Base-by-base conservation (phyloP, 2,113 vertebrate species). In the Sceloporus undulatus region DNA sequence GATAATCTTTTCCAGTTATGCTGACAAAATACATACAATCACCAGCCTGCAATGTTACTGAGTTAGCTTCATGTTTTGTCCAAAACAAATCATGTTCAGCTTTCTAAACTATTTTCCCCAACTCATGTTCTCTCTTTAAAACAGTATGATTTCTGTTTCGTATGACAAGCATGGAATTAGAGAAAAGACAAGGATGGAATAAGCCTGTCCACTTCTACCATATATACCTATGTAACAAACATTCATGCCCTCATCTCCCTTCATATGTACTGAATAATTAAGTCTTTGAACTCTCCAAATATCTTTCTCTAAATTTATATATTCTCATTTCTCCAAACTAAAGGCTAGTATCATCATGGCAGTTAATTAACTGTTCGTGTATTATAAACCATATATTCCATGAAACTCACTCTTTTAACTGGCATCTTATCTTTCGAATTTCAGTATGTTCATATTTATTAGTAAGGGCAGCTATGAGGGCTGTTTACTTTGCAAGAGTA, bases 11-110 rank as follows among this genome's bases (percentile, higher is more conserved):
- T 6, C 42, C 42, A 48, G 42, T 48, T 48, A 48, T 48, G 42
- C 42, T 48, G 42, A 48, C 42, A 48, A 48, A 48, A 48, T 48
- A 48, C 42, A 48, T 48, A 48, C 42, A 48, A 59, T 80, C n/a
- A 21, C 54, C 29, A 34, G 21, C 29, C 27, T 80, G 54, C 56
- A 59, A 56, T 34, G 0, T 23, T 1, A 74, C 68, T 0, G 52
- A 34, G 13, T 0, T 9, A 62, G 84, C 80, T 48, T 14, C 74
- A 65, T 0, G 1, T 0, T 11, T 25, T 4, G 0, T 13, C n/a
- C 8, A 52, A 62, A 77, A 2, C 5, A 38, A 68, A 52, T 3
- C 70, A 54, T 87, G 76, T 48, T 62, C 42, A 5, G 23, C 87
- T 62, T 79, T 1, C 4, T n/a, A 21, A 4, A 10, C 79, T 4